Percentiles rank a stretch among this genome's conserved stretches.
phyloP scores from a whole-genome alignment of 2,797 vertebrate species.

The Sebastes cheni region DNA sequence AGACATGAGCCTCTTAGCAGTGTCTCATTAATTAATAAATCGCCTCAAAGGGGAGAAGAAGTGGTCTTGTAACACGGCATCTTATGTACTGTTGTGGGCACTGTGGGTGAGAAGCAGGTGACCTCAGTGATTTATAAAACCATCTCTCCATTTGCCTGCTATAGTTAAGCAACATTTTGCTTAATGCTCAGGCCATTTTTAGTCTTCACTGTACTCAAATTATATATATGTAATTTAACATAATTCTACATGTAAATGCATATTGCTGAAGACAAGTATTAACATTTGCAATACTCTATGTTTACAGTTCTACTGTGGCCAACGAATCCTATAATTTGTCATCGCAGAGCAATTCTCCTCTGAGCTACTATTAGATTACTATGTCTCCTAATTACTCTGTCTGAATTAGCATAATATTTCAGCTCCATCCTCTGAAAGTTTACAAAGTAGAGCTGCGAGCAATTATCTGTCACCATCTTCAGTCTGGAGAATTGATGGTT shows the following conservation, averaged over 20 bases:
- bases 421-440: constrained; percentile 61
- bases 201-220: background rate
- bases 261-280: constrained; percentile 14
- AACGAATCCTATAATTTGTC: constrained; percentile 71
- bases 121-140: constrained; percentile 22
- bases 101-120: constrained; percentile 6
- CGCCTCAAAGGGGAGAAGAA: constrained; percentile 36
- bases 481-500: constrained; percentile 68
- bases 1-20: constrained; percentile 33
- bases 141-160: background rate
- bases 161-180: background rate
- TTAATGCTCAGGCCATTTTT: background rate
- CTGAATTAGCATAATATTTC: constrained; percentile 72
- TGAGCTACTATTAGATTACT: constrained; percentile 71
- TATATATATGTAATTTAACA: background rate
- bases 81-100: constrained; percentile 22
- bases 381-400: constrained; percentile 70
- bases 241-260: constrained; percentile 1
- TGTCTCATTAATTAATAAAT: constrained; percentile 66
- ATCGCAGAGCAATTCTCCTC: constrained; percentile 60
- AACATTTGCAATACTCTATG: constrained; percentile 9
- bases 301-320: constrained; percentile 59
- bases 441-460: constrained; percentile 73
- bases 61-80: constrained; percentile 41
- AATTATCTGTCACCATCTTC: constrained; percentile 74